A percentile compares a stretch with the other conserved stretches of the same genome.
Evolutionary conservation across 2,888 invertebrate genomes (phyloP).

Genomic region (Eudemis profundana): DNA sequence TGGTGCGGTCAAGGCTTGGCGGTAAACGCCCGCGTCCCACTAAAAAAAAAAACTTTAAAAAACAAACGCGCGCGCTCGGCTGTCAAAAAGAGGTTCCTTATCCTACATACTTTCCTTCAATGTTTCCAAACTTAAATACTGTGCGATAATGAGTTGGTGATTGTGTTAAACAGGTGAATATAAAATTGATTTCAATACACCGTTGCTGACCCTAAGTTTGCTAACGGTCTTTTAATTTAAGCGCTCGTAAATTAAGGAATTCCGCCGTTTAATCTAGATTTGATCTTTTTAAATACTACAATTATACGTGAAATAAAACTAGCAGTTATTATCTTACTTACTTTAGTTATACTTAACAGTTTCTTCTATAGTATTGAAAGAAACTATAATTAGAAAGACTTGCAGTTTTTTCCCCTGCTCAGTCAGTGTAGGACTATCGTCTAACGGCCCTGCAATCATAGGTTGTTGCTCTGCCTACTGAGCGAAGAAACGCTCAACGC

Average conservation of each 20-base stretch:
- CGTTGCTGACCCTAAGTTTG: conserved; percentile 42
- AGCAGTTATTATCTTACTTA: conserved; percentile 4
- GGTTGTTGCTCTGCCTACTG: conserved; percentile 83
- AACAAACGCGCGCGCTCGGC: conserved; percentile 72
- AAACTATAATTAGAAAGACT: conserved; percentile 48
- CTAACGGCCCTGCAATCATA: conserved; percentile 85
- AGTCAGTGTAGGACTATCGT: conserved; percentile 80
- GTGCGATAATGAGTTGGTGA: conserved; percentile 81
- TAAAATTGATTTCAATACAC: conserved; percentile 63
- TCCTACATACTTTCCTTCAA: conserved; percentile 8
- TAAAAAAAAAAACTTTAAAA: conserved; percentile 62
- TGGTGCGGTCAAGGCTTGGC: conserved; percentile 80
- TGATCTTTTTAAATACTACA: conserved; percentile 4
- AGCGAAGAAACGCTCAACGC: conserved; percentile 66
- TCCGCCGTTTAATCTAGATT: conserved; percentile 17
- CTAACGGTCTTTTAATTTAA: conserved; percentile 42
- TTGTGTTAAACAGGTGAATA: conserved; percentile 83
- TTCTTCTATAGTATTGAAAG: conserved; percentile 33
- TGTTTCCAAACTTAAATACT: conserved; percentile 66
- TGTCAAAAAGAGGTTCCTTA: conserved; percentile 65
- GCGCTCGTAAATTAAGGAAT: conserved; percentile 35
- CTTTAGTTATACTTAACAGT: conserved; percentile 17
- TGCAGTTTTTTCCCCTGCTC: conserved; percentile 62
- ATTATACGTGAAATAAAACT: background rate
- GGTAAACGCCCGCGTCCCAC: conserved; percentile 62